Base-by-base conservation (phyloP, 2,113 vertebrate genomes). In the Nycticryphes semicollaris region DNA sequence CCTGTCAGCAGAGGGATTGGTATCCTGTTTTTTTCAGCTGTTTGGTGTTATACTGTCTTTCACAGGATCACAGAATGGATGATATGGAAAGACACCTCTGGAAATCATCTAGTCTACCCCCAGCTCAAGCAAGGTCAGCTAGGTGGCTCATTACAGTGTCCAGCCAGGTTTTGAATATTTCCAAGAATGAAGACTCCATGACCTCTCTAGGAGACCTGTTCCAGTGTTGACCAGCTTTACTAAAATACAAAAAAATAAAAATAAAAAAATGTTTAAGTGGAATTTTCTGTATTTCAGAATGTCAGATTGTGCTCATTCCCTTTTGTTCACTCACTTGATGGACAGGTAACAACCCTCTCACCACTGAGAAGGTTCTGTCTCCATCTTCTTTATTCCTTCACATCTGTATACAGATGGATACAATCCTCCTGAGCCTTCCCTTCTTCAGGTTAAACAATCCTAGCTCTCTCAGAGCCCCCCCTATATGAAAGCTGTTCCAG, bases 401-500 rank as follows among this genome's bases (percentile, higher is more conserved):
- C 24, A 35, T 39, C 25, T 43, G 75, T 81, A 20, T 33, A 30
- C 15, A 76, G 27, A 14, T 17, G 9, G 5, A 75, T 56, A 35
- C 0, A 0, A 53, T 12, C 5, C 13, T 3, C 20, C 27, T 39
- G 51, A 73, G 25, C 23, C 8, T 63, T 54, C 15, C 22, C 30
- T 79, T 48, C 45, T 54, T 17, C n/a, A 68, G 23, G 14, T 51
- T 67, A 33, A 54, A 54, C 9, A 75, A 20, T 3, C 4, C 4
- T 25, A 53, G 1, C 4, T 47, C 13, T 54, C 54, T 67, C 50
- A 48, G 3, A 17, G n/a, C 6, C 62, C 33, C 62, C 10, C 16
- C 30, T 7, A 7, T 43, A 56, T 9, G 10, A 82, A 74, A 78
- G 53, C n/a, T 21, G 5, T 12, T 62, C 7, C 17, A 8, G 2